Evolutionary conservation across 2,888 invertebrate genomes (phyloP).

Genomic region (Pardosa pseudoannulata): DNA sequence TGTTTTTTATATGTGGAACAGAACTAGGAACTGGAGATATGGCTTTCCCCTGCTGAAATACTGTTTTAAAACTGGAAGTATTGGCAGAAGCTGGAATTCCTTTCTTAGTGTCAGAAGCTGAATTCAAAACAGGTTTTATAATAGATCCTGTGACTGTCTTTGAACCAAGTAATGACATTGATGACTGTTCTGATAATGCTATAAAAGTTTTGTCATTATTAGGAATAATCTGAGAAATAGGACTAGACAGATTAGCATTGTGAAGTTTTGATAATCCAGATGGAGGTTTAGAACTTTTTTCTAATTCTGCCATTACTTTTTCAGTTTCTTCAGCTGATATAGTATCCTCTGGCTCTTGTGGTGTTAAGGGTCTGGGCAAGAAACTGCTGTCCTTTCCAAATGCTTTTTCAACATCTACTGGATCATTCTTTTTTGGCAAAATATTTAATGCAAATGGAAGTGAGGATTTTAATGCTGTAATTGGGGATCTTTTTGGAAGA

Average conservation of each 20-base stretch:
- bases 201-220: constrained; percentile 5
- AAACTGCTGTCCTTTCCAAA: constrained; percentile 62
- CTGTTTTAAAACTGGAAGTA: constrained; percentile 3
- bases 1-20: constrained; percentile 34
- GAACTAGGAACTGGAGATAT: not conserved
- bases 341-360: constrained; percentile 60
- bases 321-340: constrained; percentile 62
- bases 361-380: constrained; percentile 56
- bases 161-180: not conserved
- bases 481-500: not conserved
- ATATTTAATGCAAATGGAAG: constrained; percentile 56
- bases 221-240: not conserved
- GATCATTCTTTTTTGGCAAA: constrained; percentile 55
- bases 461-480: not conserved
- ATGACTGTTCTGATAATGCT: constrained; percentile 25
- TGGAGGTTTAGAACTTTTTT: not conserved
- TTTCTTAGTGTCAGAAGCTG: not conserved
- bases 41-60: constrained; percentile 27
- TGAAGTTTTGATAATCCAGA: not conserved
- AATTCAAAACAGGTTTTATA: not conserved
- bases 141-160: not conserved
- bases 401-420: constrained; percentile 64
- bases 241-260: not conserved
- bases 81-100: constrained; percentile 1
- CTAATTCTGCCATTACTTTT: constrained; percentile 46